phyloP scores from a whole-genome alignment of 1,140 invertebrate species.

The Dufourea novaeangliae region DNA sequence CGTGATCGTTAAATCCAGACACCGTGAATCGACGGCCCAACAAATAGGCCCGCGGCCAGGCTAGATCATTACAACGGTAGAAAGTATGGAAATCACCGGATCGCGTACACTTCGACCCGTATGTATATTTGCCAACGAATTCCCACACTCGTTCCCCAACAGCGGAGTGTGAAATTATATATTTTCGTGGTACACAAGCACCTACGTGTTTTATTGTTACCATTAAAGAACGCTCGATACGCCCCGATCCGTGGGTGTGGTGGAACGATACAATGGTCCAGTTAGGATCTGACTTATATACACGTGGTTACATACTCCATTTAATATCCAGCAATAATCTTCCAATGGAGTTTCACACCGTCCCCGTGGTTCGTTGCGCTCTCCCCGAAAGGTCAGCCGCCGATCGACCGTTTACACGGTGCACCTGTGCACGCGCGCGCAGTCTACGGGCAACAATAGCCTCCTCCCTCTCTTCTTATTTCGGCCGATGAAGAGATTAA shows the following conservation, averaged over 20 bases:
- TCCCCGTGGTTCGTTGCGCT: neutral
- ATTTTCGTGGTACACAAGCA: neutral
- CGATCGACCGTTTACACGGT: neutral
- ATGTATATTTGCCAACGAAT: constrained; percentile 10
- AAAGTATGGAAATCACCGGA: constrained; percentile 19
- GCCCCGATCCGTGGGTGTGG: constrained; percentile 10
- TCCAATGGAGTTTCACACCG: constrained; percentile 36
- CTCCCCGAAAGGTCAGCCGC: constrained; percentile 38
- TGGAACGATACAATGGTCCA: constrained; percentile 17
- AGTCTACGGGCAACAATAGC: constrained; percentile 41
- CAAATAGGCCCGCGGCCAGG: neutral
- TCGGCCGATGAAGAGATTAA: constrained; percentile 51
- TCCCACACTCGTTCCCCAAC: constrained; percentile 17
- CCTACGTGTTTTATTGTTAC: neutral
- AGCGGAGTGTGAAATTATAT: constrained; percentile 23
- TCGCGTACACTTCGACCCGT: constrained; percentile 1
- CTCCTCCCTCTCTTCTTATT: constrained; percentile 41
- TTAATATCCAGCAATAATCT: constrained; percentile 42
- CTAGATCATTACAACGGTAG: neutral
- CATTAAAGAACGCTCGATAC: too few relatives aligned
- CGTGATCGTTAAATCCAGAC: too few relatives aligned
- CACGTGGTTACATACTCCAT: constrained; percentile 28
- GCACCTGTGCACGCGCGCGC: constrained; percentile 26
- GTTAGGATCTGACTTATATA: neutral
- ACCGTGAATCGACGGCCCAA: neutral